These are phyloP conservation scores for Carassius auratus DNA, from an alignment of 2,113 vertebrate genomes.

Conservation along the genomic window DNA sequence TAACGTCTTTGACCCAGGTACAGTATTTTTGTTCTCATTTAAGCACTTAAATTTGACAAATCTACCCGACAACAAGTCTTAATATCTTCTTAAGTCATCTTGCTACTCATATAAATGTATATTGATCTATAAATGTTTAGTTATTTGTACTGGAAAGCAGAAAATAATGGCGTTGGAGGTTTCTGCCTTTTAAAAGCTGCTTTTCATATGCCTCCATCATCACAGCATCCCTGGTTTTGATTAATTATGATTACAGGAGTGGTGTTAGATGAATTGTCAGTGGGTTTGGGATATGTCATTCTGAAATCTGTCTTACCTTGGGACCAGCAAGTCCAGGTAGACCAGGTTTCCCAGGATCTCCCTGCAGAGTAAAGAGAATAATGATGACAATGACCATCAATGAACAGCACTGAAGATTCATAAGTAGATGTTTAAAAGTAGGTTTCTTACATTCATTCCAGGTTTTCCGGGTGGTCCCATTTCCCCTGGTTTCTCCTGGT, in stretches of 20 bases:
- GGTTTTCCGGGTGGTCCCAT: slow-evolving; percentile 51
- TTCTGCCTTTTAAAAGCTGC: background rate
- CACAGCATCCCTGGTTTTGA: background rate
- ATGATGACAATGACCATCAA: background rate
- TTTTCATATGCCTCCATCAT: background rate
- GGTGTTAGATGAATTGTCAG: background rate
- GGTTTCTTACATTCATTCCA: slow-evolving; percentile 44
- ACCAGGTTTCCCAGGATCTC: slow-evolving; percentile 56
- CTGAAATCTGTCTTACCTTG: slow-evolving; percentile 52
- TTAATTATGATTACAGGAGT: background rate
- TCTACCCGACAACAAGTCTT: background rate
- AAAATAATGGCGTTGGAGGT: background rate
- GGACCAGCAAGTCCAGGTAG: slow-evolving; percentile 50
- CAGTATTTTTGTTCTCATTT: background rate
- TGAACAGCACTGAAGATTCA: background rate
- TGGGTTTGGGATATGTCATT: background rate
- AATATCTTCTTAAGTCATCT: background rate
- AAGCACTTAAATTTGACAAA: background rate
- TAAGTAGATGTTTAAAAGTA: background rate
- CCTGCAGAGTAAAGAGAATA: slow-evolving; percentile 43
- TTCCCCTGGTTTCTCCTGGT: slow-evolving; percentile 34
- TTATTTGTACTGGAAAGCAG: background rate
- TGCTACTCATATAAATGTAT: background rate
- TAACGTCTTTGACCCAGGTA: too few relatives aligned
- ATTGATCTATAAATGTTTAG: background rate